These are phyloP conservation scores for Mesoligia furuncula DNA, from an alignment of 2,888 invertebrate species.

Conservation along the genomic window DNA sequence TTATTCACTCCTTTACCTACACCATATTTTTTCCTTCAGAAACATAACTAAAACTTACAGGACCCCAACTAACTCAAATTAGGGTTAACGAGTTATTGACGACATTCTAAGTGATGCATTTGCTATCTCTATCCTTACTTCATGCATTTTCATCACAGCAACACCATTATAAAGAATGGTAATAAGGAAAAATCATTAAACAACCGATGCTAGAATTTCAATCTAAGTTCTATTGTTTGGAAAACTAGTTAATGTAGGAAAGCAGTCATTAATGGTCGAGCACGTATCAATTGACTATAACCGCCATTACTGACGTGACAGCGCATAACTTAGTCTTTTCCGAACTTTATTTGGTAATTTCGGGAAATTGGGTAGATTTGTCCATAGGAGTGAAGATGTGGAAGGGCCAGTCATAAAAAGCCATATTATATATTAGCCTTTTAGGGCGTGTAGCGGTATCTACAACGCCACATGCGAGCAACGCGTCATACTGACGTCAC, in stretches of 20 bases:
- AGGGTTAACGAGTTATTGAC: constrained; percentile 41
- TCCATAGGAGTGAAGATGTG: not conserved
- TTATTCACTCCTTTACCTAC: too few species aligned
- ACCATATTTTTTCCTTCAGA: not conserved
- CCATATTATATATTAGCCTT: too few species aligned
- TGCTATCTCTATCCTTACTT: not conserved
- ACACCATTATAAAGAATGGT: not conserved
- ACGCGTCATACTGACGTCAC: too few species aligned
- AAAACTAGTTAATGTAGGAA: not conserved
- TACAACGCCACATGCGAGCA: too few species aligned
- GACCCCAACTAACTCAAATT: constrained; percentile 14
- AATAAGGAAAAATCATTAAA: constrained; percentile 6
- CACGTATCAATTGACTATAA: constrained; percentile 67
- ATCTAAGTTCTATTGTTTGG: constrained; percentile 2
- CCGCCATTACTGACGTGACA: constrained; percentile 34
- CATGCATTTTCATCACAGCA: constrained; percentile 17
- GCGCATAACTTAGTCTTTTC: constrained; percentile 48
- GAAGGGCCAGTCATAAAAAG: constrained; percentile 2
- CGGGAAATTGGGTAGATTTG: not conserved
- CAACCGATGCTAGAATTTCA: not conserved
- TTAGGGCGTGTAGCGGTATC: too few species aligned
- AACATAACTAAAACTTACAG: not conserved
- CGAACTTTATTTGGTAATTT: constrained; percentile 24
- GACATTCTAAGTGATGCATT: constrained; percentile 28
- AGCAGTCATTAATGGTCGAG: constrained; percentile 61